Evolutionary conservation across 2,113 vertebrate species (phyloP), one percentile per base, ranked within the genome.

Genomic region (Haliaeetus leucogaster): DNA sequence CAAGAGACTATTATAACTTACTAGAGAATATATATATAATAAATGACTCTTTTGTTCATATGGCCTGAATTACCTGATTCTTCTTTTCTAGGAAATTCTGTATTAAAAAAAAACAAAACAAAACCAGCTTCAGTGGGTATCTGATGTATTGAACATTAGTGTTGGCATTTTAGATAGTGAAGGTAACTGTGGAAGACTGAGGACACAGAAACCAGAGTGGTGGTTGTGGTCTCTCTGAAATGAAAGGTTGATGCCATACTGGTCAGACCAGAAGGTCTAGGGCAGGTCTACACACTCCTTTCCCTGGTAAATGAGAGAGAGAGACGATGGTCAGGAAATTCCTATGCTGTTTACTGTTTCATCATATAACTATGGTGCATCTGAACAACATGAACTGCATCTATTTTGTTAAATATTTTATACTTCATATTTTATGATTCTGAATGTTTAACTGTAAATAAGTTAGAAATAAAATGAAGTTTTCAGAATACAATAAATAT

Each of bases 11-110:
- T 97, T 97, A 98, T 97, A 94, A 98, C 95, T 98, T 98, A 98
- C 94, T 98, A 98, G 97, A 98, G 86, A 97, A 96, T 96, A 98
- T 98, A 98, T 97, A 98, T 98, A 98, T 90, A 98, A 98, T 98
- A 98, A 98, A 98, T 98, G 87, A 98, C 85, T 97, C 68, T 98
- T 98, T 98, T 98, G 97, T 98, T 98, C 98, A 97, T 98, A 98
- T 94, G 92, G 82, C 81, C 93, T 98, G 97, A 97, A 97, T 97
- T 98, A 97, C 94, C 87, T 82, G 94, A 96, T 97, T 97, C 96
- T 98, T 98, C 84, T 98, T 96, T 97, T 98, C 97, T 95, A 98
- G 96, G 79, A 97, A 97, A 72, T 94, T 94, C 74, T 94, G 38
- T 96, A 89, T n/a, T 80, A 2, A 4, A 87, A 87, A 82, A 50